These are phyloP conservation scores for Prosapia bicincta DNA, from an alignment of 2,888 invertebrate genomes.

Conservation along the genomic window DNA sequence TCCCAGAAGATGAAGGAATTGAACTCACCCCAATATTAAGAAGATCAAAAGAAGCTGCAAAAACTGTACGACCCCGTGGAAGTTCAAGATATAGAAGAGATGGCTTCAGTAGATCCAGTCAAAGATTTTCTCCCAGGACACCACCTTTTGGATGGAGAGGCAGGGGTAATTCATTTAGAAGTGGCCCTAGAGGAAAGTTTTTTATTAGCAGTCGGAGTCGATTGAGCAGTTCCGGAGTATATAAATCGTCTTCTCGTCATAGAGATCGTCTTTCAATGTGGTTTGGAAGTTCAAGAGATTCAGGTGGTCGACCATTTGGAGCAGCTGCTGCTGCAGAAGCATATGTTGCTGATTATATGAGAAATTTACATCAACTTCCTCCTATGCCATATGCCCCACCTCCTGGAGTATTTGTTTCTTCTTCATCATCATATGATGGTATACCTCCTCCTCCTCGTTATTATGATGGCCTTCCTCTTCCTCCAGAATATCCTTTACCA, in stretches of 20 bases:
- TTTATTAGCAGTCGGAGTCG: slow-evolving; percentile 64
- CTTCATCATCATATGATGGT: slow-evolving; percentile 54
- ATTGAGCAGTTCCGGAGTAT: slow-evolving; percentile 51
- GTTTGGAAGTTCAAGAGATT: slow-evolving; percentile 53
- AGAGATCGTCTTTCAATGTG: slow-evolving; percentile 60
- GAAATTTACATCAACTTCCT: slow-evolving; percentile 80
- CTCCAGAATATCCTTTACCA: slow-evolving; percentile 66
- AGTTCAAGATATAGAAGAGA: slow-evolving; percentile 40
- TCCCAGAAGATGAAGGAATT: slow-evolving; percentile 86
- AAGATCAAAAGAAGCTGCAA: slow-evolving; percentile 80
- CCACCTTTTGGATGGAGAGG: slow-evolving; percentile 28
- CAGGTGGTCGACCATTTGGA: slow-evolving; percentile 50
- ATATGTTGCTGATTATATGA: slow-evolving; percentile 85
- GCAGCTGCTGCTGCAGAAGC: slow-evolving; percentile 72
- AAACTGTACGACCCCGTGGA: slow-evolving; percentile 53
- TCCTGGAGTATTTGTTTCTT: slow-evolving; percentile 51
- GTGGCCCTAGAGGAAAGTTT: slow-evolving; percentile 48
- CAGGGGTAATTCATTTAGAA: slow-evolving; percentile 25
- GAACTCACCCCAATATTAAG: slow-evolving; percentile 85
- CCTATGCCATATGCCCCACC: slow-evolving; percentile 77
- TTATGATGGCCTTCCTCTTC: slow-evolving; percentile 71
- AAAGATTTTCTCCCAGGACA: slow-evolving; percentile 19
- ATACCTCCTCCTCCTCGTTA: slow-evolving; percentile 76
- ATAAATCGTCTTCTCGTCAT: slow-evolving; percentile 57
- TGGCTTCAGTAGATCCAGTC: slow-evolving; percentile 20